Conservation (phyloP, 1,140 invertebrate genomes). For the Drosophila malerkotliana region DNA sequence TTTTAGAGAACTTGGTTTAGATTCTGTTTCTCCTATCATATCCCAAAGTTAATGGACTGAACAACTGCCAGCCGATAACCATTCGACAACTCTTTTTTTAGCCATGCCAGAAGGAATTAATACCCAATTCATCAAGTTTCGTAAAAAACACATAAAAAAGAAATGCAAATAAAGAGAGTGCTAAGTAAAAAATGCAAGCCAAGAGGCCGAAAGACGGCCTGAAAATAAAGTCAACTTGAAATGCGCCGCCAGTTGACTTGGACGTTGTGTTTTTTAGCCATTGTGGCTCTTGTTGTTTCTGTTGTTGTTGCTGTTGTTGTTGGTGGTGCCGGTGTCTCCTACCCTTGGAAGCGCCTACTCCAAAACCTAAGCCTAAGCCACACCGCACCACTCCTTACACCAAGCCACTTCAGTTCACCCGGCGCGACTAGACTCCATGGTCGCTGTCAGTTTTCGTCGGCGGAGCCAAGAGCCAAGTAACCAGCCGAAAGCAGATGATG, state of each 20-base stretch:
- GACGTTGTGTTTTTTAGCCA: slow-evolving; percentile 13
- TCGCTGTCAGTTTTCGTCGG: slow-evolving; percentile 77
- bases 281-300: slow-evolving; percentile 2
- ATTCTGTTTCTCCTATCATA: background rate
- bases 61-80: slow-evolving; percentile 1
- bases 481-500: slow-evolving; percentile 80
- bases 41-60: slow-evolving; percentile 8
- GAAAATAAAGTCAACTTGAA: slow-evolving; percentile 83
- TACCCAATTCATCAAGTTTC: slow-evolving; percentile 82
- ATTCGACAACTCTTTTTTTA: slow-evolving; percentile 14
- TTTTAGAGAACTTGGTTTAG: background rate
- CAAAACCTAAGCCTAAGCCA: slow-evolving; percentile 80
- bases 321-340: slow-evolving; percentile 52
- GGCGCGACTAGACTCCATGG: slow-evolving; percentile 36
- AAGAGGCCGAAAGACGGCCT: slow-evolving; percentile 45
- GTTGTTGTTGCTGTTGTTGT: slow-evolving; percentile 1
- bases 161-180: slow-evolving; percentile 50
- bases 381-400: background rate
- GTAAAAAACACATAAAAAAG: slow-evolving; percentile 22
- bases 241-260: slow-evolving; percentile 67
- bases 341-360: slow-evolving; percentile 73
- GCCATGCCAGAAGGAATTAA: slow-evolving; percentile 70
- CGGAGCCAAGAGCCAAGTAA: slow-evolving; percentile 51
- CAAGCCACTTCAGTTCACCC: slow-evolving; percentile 24
- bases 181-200: slow-evolving; percentile 45